Conservation (phyloP, 2,888 invertebrate genomes). For the Drosophila villosipedis region DNA sequence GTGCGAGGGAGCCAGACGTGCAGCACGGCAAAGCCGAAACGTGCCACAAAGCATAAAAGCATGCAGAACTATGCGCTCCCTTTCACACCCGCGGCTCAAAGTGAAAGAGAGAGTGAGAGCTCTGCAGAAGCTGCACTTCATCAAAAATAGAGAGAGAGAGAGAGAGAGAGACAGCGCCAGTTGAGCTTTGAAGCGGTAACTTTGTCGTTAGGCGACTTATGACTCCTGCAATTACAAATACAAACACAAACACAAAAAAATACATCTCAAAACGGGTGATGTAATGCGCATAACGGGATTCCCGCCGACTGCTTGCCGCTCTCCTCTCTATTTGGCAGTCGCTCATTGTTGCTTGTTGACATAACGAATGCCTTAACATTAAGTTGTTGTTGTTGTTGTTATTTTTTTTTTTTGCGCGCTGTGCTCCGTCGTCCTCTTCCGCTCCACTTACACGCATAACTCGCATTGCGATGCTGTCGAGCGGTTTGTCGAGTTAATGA, state of each 20-base stretch:
- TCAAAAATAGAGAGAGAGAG: constrained; percentile 46
- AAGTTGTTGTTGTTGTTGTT: constrained; percentile 20
- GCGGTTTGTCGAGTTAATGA: constrained; percentile 80
- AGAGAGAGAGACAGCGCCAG: constrained; percentile 1
- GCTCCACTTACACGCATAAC: constrained; percentile 76
- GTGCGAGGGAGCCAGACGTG: constrained; percentile 6
- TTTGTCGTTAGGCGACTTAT: constrained; percentile 67
- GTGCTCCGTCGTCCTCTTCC: constrained; percentile 60
- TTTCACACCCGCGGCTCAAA: not conserved
- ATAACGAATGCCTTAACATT: constrained; percentile 79
- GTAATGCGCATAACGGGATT: constrained; percentile 70
- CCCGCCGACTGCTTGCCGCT: constrained; percentile 7
- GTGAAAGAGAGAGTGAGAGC: not conserved
- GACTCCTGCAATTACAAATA: constrained; percentile 71
- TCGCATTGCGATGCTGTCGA: constrained; percentile 57
- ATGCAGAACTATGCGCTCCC: constrained; percentile 27
- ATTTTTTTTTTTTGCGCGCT: constrained; percentile 23
- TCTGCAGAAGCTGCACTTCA: constrained; percentile 65
- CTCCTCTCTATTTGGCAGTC: constrained; percentile 7
- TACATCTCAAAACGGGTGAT: constrained; percentile 63
- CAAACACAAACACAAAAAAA: constrained; percentile 20
- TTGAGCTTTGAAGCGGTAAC: constrained; percentile 31
- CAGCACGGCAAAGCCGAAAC: constrained; percentile 46
- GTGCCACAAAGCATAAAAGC: constrained; percentile 67
- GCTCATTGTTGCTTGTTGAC: constrained; percentile 74